These are phyloP conservation scores for Cosmia pyralina DNA, from an alignment of 2,888 invertebrate genomes.

Conservation along the genomic window DNA sequence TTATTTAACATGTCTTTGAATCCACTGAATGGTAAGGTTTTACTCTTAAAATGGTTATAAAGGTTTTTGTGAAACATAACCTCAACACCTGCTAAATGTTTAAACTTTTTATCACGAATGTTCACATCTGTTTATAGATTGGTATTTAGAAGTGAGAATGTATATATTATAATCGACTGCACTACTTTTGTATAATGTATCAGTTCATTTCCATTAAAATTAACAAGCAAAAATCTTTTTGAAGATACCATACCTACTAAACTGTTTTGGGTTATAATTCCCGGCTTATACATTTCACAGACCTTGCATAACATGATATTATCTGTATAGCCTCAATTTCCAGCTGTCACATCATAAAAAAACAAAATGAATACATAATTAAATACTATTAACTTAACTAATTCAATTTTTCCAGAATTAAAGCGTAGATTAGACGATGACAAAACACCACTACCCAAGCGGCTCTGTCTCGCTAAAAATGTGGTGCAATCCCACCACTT, in stretches of 20 bases:
- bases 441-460: slow-evolving; percentile 84
- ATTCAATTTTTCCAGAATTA: slow-evolving; percentile 75
- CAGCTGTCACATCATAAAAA: no score
- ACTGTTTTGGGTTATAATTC: no score
- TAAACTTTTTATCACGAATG: slow-evolving; percentile 10
- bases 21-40: slow-evolving; percentile 81
- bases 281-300: no score
- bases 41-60: background rate
- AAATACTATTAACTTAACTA: no score
- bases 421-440: slow-evolving; percentile 84
- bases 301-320: no score
- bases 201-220: no score
- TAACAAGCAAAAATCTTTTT: no score
- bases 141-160: background rate
- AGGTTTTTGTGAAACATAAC: slow-evolving; percentile 60
- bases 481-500: slow-evolving; percentile 86
- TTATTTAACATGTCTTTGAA: slow-evolving; percentile 77
- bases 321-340: no score
- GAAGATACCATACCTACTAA: no score
- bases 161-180: no score
- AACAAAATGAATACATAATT: no score
- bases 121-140: background rate
- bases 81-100: slow-evolving; percentile 52
- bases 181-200: no score
- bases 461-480: slow-evolving; percentile 89